phyloP scores from a whole-genome alignment of 2,797 vertebrate genomes.

The Lepilemur ruficaudatus region DNA sequence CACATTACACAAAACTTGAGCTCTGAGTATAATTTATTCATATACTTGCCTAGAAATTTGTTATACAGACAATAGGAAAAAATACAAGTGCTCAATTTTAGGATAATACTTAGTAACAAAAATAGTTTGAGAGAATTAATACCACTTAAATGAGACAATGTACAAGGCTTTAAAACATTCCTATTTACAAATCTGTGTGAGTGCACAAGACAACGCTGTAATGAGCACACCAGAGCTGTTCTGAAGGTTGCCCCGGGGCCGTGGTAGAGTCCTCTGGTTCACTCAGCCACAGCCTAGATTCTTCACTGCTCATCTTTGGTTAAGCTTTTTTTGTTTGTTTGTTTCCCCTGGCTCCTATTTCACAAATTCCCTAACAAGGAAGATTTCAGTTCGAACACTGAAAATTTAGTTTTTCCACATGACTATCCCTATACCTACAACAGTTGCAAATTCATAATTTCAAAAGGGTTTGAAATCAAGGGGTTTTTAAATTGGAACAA shows the following conservation, averaged over 20 bases:
- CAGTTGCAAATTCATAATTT: neutral
- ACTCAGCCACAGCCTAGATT: accelerated
- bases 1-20: neutral
- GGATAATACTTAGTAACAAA: constrained; percentile 62
- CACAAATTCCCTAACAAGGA: neutral
- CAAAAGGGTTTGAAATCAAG: neutral
- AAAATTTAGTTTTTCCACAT: neutral
- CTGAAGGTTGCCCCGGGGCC: neutral
- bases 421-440: neutral
- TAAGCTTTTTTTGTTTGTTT: neutral
- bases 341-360: neutral
- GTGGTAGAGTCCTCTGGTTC: neutral
- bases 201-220: neutral
- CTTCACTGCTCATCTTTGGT: neutral
- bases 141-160: constrained; percentile 30
- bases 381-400: constrained; percentile 1
- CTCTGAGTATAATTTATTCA: constrained; percentile 61
- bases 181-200: neutral
- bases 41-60: constrained; percentile 16
- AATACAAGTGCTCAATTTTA: constrained; percentile 10
- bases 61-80: constrained; percentile 28
- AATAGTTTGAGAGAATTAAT: constrained; percentile 52
- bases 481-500: neutral
- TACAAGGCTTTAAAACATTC: neutral
- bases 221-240: accelerated